These are phyloP conservation scores for Mustela erminea DNA, from an alignment of 2,797 vertebrate genomes.

Conservation along the genomic window DNA sequence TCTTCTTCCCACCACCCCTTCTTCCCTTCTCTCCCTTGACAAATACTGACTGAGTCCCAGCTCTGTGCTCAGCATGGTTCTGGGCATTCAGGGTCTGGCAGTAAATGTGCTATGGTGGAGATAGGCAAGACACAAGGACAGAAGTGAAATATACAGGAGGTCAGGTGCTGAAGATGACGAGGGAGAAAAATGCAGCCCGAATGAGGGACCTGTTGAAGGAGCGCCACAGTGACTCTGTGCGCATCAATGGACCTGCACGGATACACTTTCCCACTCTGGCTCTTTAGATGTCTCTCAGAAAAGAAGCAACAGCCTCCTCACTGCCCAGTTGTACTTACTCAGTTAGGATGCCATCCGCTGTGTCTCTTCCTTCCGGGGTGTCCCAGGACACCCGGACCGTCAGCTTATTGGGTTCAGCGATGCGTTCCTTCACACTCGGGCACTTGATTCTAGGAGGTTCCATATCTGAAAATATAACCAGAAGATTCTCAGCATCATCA, in stretches of 20 bases:
- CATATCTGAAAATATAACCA: slow-evolving; percentile 89
- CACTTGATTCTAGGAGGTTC: slow-evolving; percentile 97
- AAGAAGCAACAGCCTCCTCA: not conserved
- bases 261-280: not conserved
- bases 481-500: slow-evolving; percentile 47
- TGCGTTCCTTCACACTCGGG: slow-evolving; percentile 96
- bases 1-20: not conserved
- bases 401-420: slow-evolving; percentile 96
- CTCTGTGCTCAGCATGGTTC: not conserved
- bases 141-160: not conserved
- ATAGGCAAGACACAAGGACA: not conserved
- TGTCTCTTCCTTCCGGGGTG: slow-evolving; percentile 96
- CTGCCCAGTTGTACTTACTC: slow-evolving; percentile 91
- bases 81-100: not conserved
- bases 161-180: not conserved
- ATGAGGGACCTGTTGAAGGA: not conserved
- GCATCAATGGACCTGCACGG: not conserved
- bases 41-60: not conserved
- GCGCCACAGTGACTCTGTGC: not conserved
- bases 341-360: slow-evolving; percentile 97
- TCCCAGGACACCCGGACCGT: slow-evolving; percentile 96
- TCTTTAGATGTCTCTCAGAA: not conserved
- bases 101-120: not conserved
- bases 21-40: not conserved
- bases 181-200: not conserved